Evolutionary conservation across 2,888 invertebrate genomes (phyloP).

Genomic region (Sinelater perroti): DNA sequence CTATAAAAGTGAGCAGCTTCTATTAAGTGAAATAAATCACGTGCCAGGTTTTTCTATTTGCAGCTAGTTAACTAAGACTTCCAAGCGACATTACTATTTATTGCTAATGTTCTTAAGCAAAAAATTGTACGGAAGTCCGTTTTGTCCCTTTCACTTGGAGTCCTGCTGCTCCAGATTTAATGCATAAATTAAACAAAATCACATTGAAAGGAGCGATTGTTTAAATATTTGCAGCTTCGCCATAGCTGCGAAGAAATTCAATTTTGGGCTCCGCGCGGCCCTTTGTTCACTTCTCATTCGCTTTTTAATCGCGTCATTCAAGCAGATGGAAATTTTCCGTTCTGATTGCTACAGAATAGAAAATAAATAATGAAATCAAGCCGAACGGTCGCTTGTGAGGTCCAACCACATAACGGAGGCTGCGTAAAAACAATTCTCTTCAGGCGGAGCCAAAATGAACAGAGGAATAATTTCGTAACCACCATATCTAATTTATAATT

Average conservation of each 20-base stretch:
- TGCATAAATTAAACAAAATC: neutral
- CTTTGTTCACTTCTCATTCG: neutral
- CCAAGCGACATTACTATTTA: too few species aligned
- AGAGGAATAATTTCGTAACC: conserved; percentile 26
- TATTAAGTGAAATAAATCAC: too few species aligned
- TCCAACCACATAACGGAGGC: neutral
- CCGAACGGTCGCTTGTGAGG: neutral
- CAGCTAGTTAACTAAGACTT: too few species aligned
- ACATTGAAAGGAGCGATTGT: conserved; percentile 5
- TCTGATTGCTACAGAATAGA: neutral
- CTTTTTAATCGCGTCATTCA: neutral
- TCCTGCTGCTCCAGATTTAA: too few species aligned
- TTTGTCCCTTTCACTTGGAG: too few species aligned
- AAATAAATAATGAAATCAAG: conserved; percentile 2
- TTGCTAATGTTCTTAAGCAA: too few species aligned
- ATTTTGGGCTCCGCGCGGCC: neutral
- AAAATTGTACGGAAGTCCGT: too few species aligned
- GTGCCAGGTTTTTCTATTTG: too few species aligned
- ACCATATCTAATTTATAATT: conserved; percentile 32
- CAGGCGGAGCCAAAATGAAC: conserved; percentile 25
- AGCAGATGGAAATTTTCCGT: neutral
- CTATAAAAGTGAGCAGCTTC: too few species aligned
- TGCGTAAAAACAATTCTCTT: conserved; percentile 5
- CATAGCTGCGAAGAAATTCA: conserved; percentile 1
- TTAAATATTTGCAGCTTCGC: conserved; percentile 1